Base-by-base conservation (phyloP, 2,888 invertebrate species). In the Oxycera nigricornis region DNA sequence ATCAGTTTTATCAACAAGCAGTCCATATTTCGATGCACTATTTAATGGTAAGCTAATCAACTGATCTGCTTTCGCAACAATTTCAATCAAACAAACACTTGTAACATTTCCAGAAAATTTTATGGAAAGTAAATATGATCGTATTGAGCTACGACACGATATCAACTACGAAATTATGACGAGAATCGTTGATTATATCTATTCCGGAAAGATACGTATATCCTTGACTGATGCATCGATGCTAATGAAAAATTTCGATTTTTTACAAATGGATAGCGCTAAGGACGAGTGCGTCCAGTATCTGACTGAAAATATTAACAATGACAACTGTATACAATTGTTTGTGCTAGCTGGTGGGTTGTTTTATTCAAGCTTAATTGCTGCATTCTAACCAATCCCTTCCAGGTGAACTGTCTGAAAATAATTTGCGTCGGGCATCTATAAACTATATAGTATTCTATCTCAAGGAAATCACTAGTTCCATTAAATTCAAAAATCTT, bases 11-110 rank as follows among this genome's bases (percentile, higher is more conserved):
- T 68, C 68, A 11, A 20, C 68, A 68, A 52, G 50, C 26, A 68
- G 68, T 68, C 68, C 68, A 1, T 52, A 68, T 50, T 68, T 68
- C 30, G 17, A 50, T 26, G 68, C 30, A 11, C 17, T 68, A n/a
- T 68, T 68, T 17, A 30, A 50, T 22, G 65, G 65, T 65, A 22
- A 41, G 7, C 14, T 14, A 41, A 22, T 24, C 68, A 30, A n/a
- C 20, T 20, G 9, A 39, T 35, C 39, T 31, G 3, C 9, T 39
- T 14, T 39, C 24, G 22, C 6, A 50, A 50, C 17, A n/a, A 11
- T 50, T 50, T 50, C 17, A 7, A n/a, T 50, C 9, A 7, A 35
- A 35, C 11, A 35, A 35, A 35, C 35, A 6, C 35, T 35, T 11
- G 11, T 35, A 6, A 35, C 6, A 35, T 35, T 35, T 35, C 6